Percentiles rank a stretch among this genome's conserved stretches.
phyloP scores from a whole-genome alignment of 2,113 vertebrate species.

The Otocyon megalotis region DNA sequence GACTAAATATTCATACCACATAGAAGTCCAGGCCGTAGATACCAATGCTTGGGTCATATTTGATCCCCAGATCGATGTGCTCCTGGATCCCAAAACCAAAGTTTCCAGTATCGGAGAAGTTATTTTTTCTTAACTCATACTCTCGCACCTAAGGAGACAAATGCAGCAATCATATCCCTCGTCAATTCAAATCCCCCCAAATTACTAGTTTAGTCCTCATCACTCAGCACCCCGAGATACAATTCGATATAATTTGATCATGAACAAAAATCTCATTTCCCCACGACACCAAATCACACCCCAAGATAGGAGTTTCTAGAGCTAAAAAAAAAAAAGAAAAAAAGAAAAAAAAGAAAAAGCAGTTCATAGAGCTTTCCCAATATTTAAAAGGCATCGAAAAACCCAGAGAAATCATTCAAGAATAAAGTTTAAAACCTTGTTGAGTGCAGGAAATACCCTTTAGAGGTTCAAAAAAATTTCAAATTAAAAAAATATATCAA shows the following conservation, averaged over 20 bases:
- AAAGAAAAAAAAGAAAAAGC: too few relatives aligned
- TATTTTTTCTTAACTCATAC: slow-evolving; percentile 98
- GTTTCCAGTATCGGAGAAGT: slow-evolving; percentile 99
- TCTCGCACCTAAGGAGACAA: slow-evolving; percentile 93
- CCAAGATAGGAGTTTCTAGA: not conserved
- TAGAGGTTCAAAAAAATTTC: not conserved
- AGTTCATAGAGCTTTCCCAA: not conserved
- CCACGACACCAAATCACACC: not conserved
- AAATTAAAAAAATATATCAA: not conserved
- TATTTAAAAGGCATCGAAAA: not conserved
- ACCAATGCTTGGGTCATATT: slow-evolving; percentile 98
- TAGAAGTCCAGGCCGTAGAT: slow-evolving; percentile 99
- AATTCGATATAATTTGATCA: not conserved
- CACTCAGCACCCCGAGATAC: not conserved
- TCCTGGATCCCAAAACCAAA: slow-evolving; percentile 99
- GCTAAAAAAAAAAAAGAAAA: too few relatives aligned
- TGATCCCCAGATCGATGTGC: slow-evolving; percentile 98
- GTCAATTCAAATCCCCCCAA: not conserved
- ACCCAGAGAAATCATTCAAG: not conserved
- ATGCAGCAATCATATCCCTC: not conserved
- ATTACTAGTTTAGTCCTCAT: not conserved
- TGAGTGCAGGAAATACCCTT: not conserved
- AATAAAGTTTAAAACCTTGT: not conserved
- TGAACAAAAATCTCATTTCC: not conserved
- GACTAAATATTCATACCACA: slow-evolving; percentile 89